Base-by-base conservation (phyloP, 2,888 invertebrate species). In the Clivina fossor region DNA sequence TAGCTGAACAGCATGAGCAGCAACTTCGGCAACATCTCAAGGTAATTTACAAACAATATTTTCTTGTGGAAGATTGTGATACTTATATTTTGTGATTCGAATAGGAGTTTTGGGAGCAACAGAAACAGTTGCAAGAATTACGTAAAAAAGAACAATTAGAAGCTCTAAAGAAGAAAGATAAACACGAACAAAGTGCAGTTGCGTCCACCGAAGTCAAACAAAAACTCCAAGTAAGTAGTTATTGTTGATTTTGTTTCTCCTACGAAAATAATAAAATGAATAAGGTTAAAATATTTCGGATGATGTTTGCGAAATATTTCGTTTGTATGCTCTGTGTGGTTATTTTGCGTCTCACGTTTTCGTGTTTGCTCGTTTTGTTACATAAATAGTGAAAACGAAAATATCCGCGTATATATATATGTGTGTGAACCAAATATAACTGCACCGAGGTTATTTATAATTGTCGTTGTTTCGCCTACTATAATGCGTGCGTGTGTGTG, bases 171-270 rank as follows among this genome's bases (percentile, higher is more conserved):
- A 93, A 93, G 76, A 94, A 95, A 74, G 93, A 94, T 74, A 93
- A 93, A 74, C 89, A 90, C 71, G 93, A 94, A 73, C 93, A 93
- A 77, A 94, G 94, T 77, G 96, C 96, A 54, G 89, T 94, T 68
- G 96, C 97, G 62, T 96, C 95, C 62, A 88, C 91, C 16, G 95
- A 95, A 76, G 97, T 97, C 69, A 97, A 96, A 74, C 93, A 93
- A 78, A 91, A 93, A 69, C 80, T 96, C 66, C 93, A 93, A 82
- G 93, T 88, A 70, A 63, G 59, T 53, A 18, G 26, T 24, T 24
- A 19, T 30, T 35, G n/a, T n/a, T 46, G 22, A 47, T 22, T 47
- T 33, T 33, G 11, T 19, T 15, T 9, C 28, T 8, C 11, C 16
- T 16, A 30, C 30, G 32, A 28, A 11, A 30, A 24, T 24, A 24